phyloP scores from a whole-genome alignment of 2,113 vertebrate genomes.

The Phyllopteryx taeniolatus region DNA sequence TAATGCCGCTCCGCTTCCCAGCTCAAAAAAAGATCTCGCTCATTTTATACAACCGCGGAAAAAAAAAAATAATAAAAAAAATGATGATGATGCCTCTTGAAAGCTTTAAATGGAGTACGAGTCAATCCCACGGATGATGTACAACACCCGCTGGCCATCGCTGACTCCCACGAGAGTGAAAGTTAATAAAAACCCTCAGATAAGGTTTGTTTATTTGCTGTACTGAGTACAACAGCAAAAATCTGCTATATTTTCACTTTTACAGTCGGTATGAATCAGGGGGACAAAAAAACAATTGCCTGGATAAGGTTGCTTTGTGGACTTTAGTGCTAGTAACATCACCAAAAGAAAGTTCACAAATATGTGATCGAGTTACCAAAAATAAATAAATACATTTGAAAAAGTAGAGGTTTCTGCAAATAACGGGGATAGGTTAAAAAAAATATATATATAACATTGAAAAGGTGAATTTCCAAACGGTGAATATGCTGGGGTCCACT shows the following conservation, averaged over 20 bases:
- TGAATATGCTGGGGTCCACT: too few relatives aligned
- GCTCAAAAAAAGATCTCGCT: conserved; percentile 17
- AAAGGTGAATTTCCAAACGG: too few relatives aligned
- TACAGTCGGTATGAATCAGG: neutral
- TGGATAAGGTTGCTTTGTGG: too few relatives aligned
- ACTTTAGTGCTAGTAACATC: too few relatives aligned
- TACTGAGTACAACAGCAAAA: conserved; percentile 21
- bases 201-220: conserved; percentile 5
- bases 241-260: conserved; percentile 1
- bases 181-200: neutral
- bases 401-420: too few relatives aligned
- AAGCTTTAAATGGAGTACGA: conserved; percentile 10
- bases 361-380: too few relatives aligned
- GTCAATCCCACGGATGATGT: neutral
- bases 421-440: too few relatives aligned
- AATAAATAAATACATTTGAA: too few relatives aligned
- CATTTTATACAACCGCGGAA: neutral
- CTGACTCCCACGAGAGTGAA: neutral
- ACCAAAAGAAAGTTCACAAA: too few relatives aligned
- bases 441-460: too few relatives aligned
- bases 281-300: too few relatives aligned
- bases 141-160: neutral
- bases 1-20: conserved; percentile 30
- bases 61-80: conserved; percentile 10
- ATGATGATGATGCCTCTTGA: conserved; percentile 9